These are phyloP conservation scores for Eurytemora carolleeae DNA, from an alignment of 1,140 invertebrate genomes.

Conservation along the genomic window DNA sequence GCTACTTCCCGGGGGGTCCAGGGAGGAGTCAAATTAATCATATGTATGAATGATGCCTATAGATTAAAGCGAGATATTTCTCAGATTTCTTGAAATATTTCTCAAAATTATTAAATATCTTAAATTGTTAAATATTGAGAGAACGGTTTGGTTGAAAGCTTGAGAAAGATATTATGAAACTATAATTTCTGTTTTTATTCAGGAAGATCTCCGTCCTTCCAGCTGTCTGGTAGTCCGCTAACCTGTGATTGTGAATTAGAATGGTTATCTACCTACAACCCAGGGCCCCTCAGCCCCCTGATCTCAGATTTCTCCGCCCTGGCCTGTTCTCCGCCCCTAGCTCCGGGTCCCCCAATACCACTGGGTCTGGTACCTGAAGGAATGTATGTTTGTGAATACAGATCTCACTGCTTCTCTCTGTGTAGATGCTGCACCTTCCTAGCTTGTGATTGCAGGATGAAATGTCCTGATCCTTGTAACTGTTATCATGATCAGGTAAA, in stretches of 20 bases:
- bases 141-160: no score
- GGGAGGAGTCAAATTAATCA: no score
- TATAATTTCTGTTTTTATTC: no score
- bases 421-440: conserved; percentile 80
- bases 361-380: conserved; percentile 53
- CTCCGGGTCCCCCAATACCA: conserved; percentile 21
- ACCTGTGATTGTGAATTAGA: conserved; percentile 70
- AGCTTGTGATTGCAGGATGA: conserved; percentile 84
- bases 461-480: conserved; percentile 66
- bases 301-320: conserved; percentile 60
- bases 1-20: no score
- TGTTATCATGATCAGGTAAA: conserved; percentile 61
- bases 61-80: no score
- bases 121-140: no score
- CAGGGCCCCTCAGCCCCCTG: conserved; percentile 53
- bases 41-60: no score
- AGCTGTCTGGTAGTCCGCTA: conserved; percentile 69
- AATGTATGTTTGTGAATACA: conserved; percentile 76
- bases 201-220: conserved; percentile 50
- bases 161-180: no score
- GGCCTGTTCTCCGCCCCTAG: conserved; percentile 27
- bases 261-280: conserved; percentile 52
- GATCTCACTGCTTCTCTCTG: conserved; percentile 65
- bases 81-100: no score
- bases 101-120: no score